Evolutionary conservation across 2,888 invertebrate species (phyloP), one percentile per base, ranked within the genome.

Genomic region (Notocelia uddmanniana): DNA sequence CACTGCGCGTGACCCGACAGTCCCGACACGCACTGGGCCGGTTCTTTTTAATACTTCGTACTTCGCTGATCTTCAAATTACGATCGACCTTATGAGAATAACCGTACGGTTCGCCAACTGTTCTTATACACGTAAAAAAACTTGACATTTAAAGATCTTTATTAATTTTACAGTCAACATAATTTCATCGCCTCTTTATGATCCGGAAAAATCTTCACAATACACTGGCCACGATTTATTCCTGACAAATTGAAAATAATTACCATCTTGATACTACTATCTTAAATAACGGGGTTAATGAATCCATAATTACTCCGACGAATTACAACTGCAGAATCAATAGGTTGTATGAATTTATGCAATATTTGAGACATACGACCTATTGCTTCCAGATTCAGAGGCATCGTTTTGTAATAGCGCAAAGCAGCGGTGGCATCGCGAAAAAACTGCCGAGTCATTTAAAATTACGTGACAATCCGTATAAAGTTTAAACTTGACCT

Each of bases 61-160:
- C 15, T 41, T 23, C 10, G 21, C 23, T 21, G 15, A 58, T 58
- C 26, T 18, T 34, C 23, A 45, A 60, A 45, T 45, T n/a, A 41
- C 21, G 37, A 37, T 18, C n/a, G 63, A 21, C 31, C 64, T 54
- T 34, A n/a, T n/a, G 10, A 9, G 15, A 3, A 13, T 21, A 6
- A 10, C 8, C 8, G 19, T 63, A 34, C 34, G 45, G 26, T n/a
- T 11, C 19, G 34, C 3, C 6, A 19, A 26, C n/a, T n/a, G 62
- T 15, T 62, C 18, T 15, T 23, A 5, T 11, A 45, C n/a, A 18
- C 19, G 31, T 34, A 63, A 54, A 26, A n/a, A 21, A 63, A 21
- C 52, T 64, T 64, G 64, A 64, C 64, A 64, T 64, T 64, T 64
- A 54, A 52, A 54, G 52, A 54, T 52, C 63, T 63, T 64, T 23